Percentiles rank a stretch among this genome's conserved stretches.
phyloP scores from a whole-genome alignment of 2,888 invertebrate species.

The Endomychus coccineus region DNA sequence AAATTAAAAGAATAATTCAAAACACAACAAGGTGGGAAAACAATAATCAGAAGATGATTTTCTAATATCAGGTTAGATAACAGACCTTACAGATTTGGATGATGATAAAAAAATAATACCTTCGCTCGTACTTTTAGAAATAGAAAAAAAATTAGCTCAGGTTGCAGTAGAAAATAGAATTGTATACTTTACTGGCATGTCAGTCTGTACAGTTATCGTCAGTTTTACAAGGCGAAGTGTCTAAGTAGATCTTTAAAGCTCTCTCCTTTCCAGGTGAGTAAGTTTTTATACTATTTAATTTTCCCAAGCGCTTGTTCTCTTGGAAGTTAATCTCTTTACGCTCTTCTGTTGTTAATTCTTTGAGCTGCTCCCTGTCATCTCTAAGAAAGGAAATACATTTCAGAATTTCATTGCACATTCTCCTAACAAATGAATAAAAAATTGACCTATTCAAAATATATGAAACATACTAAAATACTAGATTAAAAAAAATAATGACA shows the following conservation, averaged over 20 bases:
- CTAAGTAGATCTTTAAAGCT: constrained; percentile 66
- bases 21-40: no score
- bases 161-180: constrained; percentile 36
- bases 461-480: no score
- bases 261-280: constrained; percentile 61
- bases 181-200: constrained; percentile 35
- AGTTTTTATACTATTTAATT: constrained; percentile 41
- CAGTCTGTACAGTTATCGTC: constrained; percentile 40
- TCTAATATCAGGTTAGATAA: no score
- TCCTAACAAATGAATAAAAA: constrained; percentile 9
- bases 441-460: no score
- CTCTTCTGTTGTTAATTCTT: constrained; percentile 55
- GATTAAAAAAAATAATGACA: no score
- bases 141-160: constrained; percentile 29
- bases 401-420: no score
- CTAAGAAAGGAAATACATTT: constrained; percentile 39
- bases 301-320: constrained; percentile 51
- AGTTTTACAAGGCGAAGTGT: constrained; percentile 44
- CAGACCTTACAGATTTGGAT: no score
- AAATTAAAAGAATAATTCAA: no score
- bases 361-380: constrained; percentile 53
- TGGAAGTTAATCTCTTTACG: constrained; percentile 53
- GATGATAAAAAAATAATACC: no score
- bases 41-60: no score
- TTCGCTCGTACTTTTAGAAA: no score